Evolutionary conservation across 2,888 invertebrate genomes (phyloP), one percentile per base, ranked within the genome.

Genomic region (Stramonita haemastoma): DNA sequence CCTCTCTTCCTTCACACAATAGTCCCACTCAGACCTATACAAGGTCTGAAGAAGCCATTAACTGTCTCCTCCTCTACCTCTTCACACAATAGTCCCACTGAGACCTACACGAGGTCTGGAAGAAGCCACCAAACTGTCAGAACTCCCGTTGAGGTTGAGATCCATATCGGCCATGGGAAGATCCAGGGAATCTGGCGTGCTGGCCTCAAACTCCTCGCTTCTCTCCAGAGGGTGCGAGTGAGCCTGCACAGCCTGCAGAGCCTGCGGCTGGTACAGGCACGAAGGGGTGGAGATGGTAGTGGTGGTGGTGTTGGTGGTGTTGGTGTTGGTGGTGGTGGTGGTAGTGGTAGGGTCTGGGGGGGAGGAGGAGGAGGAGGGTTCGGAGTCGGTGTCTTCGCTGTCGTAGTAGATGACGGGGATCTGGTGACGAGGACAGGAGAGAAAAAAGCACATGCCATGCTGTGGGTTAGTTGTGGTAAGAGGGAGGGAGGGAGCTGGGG

Each of bases 341-440:
- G 79, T 17, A 34, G 79, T 32, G 13, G 79, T 32, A 15, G 8
- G n/a, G n/a, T 11, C 81, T 83, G 83, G 5, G 32, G 22, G 32
- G n/a, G 77, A 32, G 57, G 84, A 8, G 26, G 83, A 11, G 26
- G 6, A 19, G 8, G 2, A n/a, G 56, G 84, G 84, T 1, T 84
- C 60, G 32, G 26, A 26, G n/a, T 84, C 84, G 22, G 91, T 91
- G 56, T 91, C 92, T 56, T 90, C 89, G 83, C 89, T 92, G 86
- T 93, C 93, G 91, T 92, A 93, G 89, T 93, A 94, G 15, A 94
- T 93, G 17, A 94, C 92, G 17, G 94, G 94, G 32, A 94, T 93
- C 93, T 94, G 91, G 15, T 90, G 13, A 36, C 17, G 13, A 11
- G 46, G n/a, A 70, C 34, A 46, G 13, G 22, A 15, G 19, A 56